Conservation (phyloP, 2,797 vertebrate species). For the Etheostoma nigrum region DNA sequence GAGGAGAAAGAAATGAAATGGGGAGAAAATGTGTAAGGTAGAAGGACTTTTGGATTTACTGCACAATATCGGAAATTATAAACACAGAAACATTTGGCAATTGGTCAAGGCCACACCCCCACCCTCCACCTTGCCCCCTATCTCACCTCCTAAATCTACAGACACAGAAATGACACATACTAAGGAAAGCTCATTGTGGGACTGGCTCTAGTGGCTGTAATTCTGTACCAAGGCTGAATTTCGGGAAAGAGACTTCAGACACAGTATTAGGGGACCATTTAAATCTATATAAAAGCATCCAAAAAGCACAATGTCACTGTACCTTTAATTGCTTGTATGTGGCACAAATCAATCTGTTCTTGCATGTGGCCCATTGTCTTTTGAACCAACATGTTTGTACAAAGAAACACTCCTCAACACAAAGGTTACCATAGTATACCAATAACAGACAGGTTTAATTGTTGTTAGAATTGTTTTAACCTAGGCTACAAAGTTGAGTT, state of each 20-base stretch:
- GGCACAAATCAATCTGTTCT: not conserved
- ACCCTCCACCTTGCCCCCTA: no score
- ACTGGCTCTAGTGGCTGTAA: no score
- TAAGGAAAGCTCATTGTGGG: no score
- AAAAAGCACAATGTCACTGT: no score
- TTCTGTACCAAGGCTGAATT: no score
- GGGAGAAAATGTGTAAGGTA: conserved; percentile 4
- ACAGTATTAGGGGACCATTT: no score
- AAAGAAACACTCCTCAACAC: not conserved
- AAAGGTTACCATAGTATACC: not conserved
- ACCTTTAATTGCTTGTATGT: not conserved
- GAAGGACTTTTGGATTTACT: conserved; percentile 11
- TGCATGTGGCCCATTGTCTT: not conserved
- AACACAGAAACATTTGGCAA: conserved; percentile 4
- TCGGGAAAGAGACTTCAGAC: no score
- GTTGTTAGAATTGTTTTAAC: not conserved
- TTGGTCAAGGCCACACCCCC: no score
- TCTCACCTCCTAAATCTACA: no score
- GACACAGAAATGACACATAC: no score
- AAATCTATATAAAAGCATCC: no score
- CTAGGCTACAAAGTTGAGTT: not conserved
- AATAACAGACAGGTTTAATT: not conserved
- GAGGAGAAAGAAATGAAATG: conserved; percentile 8
- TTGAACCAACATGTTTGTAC: not conserved
- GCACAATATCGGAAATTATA: not conserved